These are phyloP conservation scores for Papilio machaon DNA, from an alignment of 1,140 invertebrate species.

Conservation along the genomic window DNA sequence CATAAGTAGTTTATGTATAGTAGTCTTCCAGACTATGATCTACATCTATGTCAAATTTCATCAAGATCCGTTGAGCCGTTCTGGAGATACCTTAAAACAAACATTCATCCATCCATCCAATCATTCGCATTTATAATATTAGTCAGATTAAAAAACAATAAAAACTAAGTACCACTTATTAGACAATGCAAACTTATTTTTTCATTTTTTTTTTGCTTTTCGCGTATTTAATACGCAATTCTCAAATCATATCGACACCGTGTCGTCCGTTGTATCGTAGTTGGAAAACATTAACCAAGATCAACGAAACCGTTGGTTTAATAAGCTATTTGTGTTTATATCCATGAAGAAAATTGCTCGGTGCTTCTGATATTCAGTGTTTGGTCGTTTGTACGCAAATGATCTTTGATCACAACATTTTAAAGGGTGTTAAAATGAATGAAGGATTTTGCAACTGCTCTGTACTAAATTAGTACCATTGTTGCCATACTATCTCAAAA, in stretches of 20 bases:
- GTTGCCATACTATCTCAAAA: background rate
- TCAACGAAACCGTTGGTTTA: conserved; percentile 43
- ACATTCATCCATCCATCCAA: too few species aligned
- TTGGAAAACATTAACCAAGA: conserved; percentile 44
- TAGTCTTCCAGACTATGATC: too few species aligned
- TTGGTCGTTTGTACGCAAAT: conserved; percentile 57
- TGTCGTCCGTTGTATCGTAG: conserved; percentile 7
- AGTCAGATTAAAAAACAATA: too few species aligned
- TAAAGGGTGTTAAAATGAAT: conserved; percentile 55
- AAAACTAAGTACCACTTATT: too few species aligned
- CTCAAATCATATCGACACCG: background rate
- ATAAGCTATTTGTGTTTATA: conserved; percentile 55
- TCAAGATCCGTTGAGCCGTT: too few species aligned
- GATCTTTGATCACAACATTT: conserved; percentile 55
- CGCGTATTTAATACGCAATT: background rate
- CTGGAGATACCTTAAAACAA: too few species aligned
- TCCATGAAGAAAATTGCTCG: conserved; percentile 51
- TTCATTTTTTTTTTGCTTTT: background rate
- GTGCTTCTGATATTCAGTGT: conserved; percentile 46
- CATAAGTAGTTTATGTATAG: too few species aligned
- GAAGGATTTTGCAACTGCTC: conserved; percentile 49
- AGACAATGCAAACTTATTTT: too few species aligned
- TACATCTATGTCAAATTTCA: too few species aligned
- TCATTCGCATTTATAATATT: too few species aligned
- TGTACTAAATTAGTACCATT: conserved; percentile 28